Base-by-base conservation (phyloP, 2,888 invertebrate species). In the Spialia ferax region DNA sequence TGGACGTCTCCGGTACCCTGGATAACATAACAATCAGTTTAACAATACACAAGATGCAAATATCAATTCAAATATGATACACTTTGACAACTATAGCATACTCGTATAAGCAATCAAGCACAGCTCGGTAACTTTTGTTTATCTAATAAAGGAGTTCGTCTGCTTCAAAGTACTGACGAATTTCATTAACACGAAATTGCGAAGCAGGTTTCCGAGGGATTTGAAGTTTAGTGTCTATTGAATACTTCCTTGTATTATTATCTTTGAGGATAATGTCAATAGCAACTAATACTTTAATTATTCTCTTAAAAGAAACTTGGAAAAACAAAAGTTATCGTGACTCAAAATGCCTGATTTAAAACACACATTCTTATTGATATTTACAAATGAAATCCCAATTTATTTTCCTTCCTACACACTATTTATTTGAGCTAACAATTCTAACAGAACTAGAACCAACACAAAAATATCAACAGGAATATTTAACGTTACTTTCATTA, bases 1-100 rank as follows among this genome's bases (percentile, higher is more conserved):
- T 88, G 94, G 92, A 85, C 91, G 94, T 88, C 92, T 88, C 91
- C 88, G 94, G 89, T 84, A 89, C 83, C 94, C 94, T 94, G 91
- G 83, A 88, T 78, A 86, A 84, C 71, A 77, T 69, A 75, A 78
- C 59, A 75, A 71, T 69, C 42, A 69, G n/a, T 73, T 75, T 74
- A 70, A 74, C 74, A 64, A 65, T 42, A 66, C 59, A 73, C 61
- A 59, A 72, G 45, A 70, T 79, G 80, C 74, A 81, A 81, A 81
- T 81, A 81, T 79, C 79, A 81, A 80, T 74, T 71, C 73, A 76
- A 80, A 80, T 73, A 71, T 72, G 66, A 72, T 45, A 48, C 22
- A 60, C 56, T 57, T 26, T 61, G 48, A 60, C 15, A 50, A 64
- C 63, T 26, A 62, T 63, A 60, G 29, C 23, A 63, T 52, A 59